phyloP scores from a whole-genome alignment of 2,797 vertebrate species.

The Ambastaia sidthimunki region DNA sequence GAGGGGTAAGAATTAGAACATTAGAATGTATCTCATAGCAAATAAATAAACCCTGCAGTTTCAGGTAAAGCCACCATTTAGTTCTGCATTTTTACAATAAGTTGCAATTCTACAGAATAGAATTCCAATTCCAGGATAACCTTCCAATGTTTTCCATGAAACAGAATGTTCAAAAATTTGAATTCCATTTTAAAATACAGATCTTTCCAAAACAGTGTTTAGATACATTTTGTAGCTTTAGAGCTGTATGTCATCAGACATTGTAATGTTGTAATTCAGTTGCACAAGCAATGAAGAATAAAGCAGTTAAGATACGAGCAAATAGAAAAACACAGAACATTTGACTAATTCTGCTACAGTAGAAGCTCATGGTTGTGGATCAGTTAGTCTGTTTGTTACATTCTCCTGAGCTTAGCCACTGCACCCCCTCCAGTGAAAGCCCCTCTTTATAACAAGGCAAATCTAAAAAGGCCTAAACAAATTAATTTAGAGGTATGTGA shows the following conservation, averaged over 20 bases:
- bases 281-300: conserved; percentile 1
- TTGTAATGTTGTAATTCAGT: conserved; percentile 47
- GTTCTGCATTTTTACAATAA: background rate
- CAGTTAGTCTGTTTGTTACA: background rate
- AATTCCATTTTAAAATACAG: background rate
- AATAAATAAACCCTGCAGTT: conserved; percentile 17
- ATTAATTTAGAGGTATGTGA: conserved; percentile 36
- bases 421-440: conserved; percentile 28
- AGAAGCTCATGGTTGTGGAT: conserved; percentile 9
- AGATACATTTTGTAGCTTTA: conserved; percentile 32
- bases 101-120: background rate
- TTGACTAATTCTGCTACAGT: background rate
- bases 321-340: conserved; percentile 8
- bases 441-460: conserved; percentile 30
- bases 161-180: background rate
- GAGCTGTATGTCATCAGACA: conserved; percentile 11
- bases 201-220: conserved; percentile 31
- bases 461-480: conserved; percentile 42
- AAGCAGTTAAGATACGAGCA: conserved; percentile 16
- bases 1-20: conserved; percentile 35
- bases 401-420: conserved; percentile 18
- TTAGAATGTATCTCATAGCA: conserved; percentile 37
- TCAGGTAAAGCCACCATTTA: background rate
- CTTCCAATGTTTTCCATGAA: background rate
- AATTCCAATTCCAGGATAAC: background rate